These are phyloP conservation scores for Bolinopsis microptera DNA, from an alignment of 37 sponge, comb jelly and placozoan genomes.

Conservation along the genomic window DNA sequence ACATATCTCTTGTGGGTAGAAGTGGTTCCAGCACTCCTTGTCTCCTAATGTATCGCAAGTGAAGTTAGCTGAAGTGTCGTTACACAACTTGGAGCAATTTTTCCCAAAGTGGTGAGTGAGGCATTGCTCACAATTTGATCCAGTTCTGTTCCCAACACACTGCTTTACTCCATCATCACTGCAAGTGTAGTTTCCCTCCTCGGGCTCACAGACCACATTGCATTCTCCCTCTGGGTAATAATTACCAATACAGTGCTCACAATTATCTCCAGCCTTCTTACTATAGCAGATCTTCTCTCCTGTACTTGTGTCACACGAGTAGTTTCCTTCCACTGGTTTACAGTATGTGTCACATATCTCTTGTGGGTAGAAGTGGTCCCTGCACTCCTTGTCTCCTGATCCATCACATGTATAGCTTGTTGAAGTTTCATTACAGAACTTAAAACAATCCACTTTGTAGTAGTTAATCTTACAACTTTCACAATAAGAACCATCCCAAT, in stretches of 20 bases:
- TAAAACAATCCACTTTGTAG: neutral
- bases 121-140: neutral
- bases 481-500: neutral
- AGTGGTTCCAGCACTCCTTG: too few species aligned
- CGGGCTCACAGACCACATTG: neutral
- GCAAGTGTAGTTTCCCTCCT: neutral
- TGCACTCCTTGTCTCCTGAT: neutral
- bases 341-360: neutral
- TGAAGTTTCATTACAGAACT: neutral
- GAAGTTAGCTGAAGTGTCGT: too few species aligned
- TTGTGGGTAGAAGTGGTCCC: too few species aligned
- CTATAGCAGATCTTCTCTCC: neutral
- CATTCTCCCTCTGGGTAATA: neutral
- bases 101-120: neutral
- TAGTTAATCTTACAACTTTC: neutral
- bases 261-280: neutral
- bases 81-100: neutral
- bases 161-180: neutral
- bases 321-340: neutral
- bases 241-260: neutral
- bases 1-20: too few species aligned
- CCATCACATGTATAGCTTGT: neutral
- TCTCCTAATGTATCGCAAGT: too few species aligned
- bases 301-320: neutral
- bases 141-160: neutral